Evolutionary conservation across 2,888 invertebrate species (phyloP).

Genomic region (Sussaba pulchella): DNA sequence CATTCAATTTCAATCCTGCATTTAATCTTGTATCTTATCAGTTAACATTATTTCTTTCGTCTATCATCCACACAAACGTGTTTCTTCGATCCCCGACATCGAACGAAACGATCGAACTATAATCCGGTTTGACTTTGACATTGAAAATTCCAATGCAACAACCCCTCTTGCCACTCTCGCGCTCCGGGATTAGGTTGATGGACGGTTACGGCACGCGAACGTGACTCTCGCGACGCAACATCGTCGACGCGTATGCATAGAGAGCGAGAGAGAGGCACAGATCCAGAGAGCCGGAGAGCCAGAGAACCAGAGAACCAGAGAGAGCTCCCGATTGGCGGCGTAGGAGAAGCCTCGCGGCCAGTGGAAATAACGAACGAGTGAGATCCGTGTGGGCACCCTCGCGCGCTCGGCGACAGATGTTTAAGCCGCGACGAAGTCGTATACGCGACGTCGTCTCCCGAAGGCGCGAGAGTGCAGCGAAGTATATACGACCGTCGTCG

Average conservation of each 20-base stretch:
- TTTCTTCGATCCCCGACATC: slow-evolving; percentile 20
- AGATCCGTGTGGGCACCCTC: slow-evolving; percentile 33
- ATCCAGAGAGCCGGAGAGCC: no score
- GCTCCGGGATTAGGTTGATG: slow-evolving; percentile 72
- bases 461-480: slow-evolving; percentile 44
- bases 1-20: no score
- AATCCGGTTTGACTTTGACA: slow-evolving; percentile 72
- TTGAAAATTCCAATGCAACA: slow-evolving; percentile 65
- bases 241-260: slow-evolving; percentile 56
- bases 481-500: no score
- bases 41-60: no score
- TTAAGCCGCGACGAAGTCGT: no score
- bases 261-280: slow-evolving; percentile 36
- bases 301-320: background rate
- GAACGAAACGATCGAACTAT: slow-evolving; percentile 16
- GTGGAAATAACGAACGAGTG: slow-evolving; percentile 21
- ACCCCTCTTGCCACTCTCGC: slow-evolving; percentile 33
- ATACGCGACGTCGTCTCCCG: slow-evolving; percentile 57
- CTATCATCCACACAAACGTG: no score
- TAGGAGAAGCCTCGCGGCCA: no score
- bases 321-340: no score
- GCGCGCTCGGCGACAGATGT: slow-evolving; percentile 67
- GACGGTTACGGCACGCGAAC: slow-evolving; percentile 70
- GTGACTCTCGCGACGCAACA: slow-evolving; percentile 73
- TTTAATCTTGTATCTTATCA: no score